phyloP scores from a whole-genome alignment of 23 tunicate genomes.

The Trididemnum miniatum region DNA sequence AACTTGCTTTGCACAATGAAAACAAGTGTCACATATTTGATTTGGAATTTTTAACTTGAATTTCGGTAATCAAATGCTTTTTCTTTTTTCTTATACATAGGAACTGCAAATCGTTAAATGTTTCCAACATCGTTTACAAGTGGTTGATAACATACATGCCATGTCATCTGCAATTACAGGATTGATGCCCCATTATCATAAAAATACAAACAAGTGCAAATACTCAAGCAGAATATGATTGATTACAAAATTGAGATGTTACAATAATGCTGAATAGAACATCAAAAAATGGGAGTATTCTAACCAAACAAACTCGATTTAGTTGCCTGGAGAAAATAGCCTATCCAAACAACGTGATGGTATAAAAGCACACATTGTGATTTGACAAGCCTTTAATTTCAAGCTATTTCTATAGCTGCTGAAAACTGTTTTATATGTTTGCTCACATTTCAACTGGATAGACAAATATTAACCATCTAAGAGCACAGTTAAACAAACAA shows the following conservation, averaged over 20 bases:
- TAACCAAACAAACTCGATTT: constrained; percentile 9
- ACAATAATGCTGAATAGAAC: neutral
- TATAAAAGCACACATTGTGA: neutral
- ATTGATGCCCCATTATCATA: too few species aligned
- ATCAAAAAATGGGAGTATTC: neutral
- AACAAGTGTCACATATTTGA: too few species aligned
- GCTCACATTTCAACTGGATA: neutral
- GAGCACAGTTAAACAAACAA: constrained; percentile 3
- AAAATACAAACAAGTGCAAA: too few species aligned
- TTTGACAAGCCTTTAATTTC: constrained; percentile 8
- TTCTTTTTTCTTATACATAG: too few species aligned
- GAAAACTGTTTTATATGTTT: constrained; percentile 9
- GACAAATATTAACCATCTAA: constrained; percentile 8
- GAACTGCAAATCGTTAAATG: too few species aligned
- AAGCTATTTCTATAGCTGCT: constrained; percentile 1
- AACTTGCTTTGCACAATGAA: too few species aligned
- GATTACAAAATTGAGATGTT: neutral
- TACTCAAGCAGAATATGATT: too few species aligned
- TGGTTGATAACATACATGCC: too few species aligned
- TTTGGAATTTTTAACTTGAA: too few species aligned
- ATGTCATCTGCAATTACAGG: too few species aligned
- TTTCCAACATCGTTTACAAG: too few species aligned
- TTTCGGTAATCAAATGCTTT: too few species aligned
- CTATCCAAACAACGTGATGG: neutral
- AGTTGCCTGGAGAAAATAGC: constrained; percentile 10